A percentile compares a stretch with the other conserved stretches of the same genome.
phyloP scores from a whole-genome alignment of 2,113 vertebrate species.

The Bagarius yarrelli region DNA sequence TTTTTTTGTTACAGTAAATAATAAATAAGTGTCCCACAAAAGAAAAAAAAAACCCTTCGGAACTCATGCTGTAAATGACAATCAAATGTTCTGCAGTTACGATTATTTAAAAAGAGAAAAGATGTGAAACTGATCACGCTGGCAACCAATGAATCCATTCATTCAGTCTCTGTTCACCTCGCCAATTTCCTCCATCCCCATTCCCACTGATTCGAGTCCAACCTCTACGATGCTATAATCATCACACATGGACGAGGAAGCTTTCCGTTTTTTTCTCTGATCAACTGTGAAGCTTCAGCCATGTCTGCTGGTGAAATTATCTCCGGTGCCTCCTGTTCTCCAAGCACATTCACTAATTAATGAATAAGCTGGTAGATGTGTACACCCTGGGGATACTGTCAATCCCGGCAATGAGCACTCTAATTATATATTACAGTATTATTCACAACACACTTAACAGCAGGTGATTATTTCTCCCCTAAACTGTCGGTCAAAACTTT shows the following conservation, averaged over 20 bases:
- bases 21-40: too few species aligned
- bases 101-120: not conserved
- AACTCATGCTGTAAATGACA: too few species aligned
- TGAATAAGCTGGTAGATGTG: slow-evolving; percentile 17
- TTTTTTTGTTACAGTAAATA: too few species aligned
- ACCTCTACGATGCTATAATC: slow-evolving; percentile 49
- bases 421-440: slow-evolving; percentile 57
- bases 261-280: not conserved
- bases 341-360: slow-evolving; percentile 62
- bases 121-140: not conserved
- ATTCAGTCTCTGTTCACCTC: not conserved
- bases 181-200: slow-evolving; percentile 58
- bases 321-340: slow-evolving; percentile 46
- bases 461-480: slow-evolving; percentile 49
- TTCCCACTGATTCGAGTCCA: slow-evolving; percentile 35
- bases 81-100: not conserved
- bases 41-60: too few species aligned
- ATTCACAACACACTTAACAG: slow-evolving; percentile 60
- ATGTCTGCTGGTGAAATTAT: slow-evolving; percentile 26
- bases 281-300: slow-evolving; percentile 29
- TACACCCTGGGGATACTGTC: slow-evolving; percentile 29
- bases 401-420: slow-evolving; percentile 52
- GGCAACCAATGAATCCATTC: not conserved
- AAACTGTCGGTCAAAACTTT: slow-evolving; percentile 34
- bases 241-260: not conserved